Evolutionary conservation across 2,888 invertebrate species (phyloP), one percentile per base, ranked within the genome.

Genomic region (Callimorpha dominula): DNA sequence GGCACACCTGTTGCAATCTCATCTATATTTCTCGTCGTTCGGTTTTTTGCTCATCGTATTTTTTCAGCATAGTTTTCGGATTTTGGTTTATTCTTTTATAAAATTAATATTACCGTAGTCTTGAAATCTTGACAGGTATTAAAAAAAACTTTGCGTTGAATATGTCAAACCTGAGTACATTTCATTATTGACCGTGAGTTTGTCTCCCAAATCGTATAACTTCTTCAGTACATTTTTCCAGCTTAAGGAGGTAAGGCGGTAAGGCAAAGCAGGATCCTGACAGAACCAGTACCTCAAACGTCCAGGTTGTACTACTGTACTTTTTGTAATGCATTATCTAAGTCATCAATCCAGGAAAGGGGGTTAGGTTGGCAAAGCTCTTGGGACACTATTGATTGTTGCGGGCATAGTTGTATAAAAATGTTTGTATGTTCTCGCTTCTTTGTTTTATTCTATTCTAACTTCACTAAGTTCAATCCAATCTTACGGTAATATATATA

Each of bases 1-100:
- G 81, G 83, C 75, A 81, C 92, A 93, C 92, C 92, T 92, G 92
- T 90, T 85, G 60, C 42, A 72, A 67, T 75, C 72, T 79, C 70
- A 83, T 77, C 83, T 75, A 82, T 85, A 66, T 70, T 66, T 70
- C 50, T 85, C 83, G 74, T 76, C 73, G 73, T 71, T 73, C n/a
- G 15, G 65, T 82, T 85, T 86, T 83, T 85, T 83, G 78, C 74
- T 75, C 70, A 75, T 77, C 78, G 65, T 81, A 66, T 77, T 70
- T 79, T 83, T 81, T 70, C 78, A 73, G 73, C 57, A 65, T 43
- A 17, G 71, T 67, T 75, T 63, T 52, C 62, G 46, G 69, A 43
- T 57, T 77, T 67, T 64, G 77, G 75, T 77, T 76, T 76, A 54
- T 49, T 60, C 78, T 77, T 77, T 68, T 70, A n/a, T 49, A n/a